Base-by-base conservation (phyloP, 2,888 invertebrate genomes). In the Aphidius colemani region DNA sequence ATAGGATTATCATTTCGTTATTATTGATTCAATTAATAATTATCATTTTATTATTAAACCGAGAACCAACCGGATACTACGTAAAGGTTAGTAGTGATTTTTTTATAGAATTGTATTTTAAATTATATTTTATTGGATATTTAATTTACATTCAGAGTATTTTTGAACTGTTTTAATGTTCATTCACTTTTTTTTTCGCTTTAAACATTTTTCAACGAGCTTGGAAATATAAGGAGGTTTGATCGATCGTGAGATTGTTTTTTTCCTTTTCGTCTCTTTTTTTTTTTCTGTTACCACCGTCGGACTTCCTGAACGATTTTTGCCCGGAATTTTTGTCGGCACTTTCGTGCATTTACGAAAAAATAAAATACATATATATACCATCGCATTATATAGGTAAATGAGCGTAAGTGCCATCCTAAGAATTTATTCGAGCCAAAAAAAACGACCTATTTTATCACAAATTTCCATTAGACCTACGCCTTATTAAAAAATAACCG, bases 211-310 rank as follows among this genome's bases (percentile, higher is more conserved):
- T 53, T 61, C 59, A 39, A 57, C 57, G 63, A 56, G 66, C 58
- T 62, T 60, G 59, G 53, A 59, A 56, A 64, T 56, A 64, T 56
- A 50, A 58, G 65, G 58, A 65, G 61, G 65, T 65, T 65, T 65
- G 65, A 65, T 65, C 65, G 65, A 65, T 65, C 65, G 65, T 50
- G 39, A 61, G 53, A 65, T 65, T 65, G 61, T 61, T 66, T 60
- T 64, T 60, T 53, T 40, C 53, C 9, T 44, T 49, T 59, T 41
- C 8, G 44, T 30, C 49, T 56, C 49, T 59, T 58, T 46, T 59
- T 50, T 43, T 39, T 61, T 53, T 30, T 56, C 43, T 46, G 53
- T 39, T 44, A 55, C 57, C 48, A 61, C 48, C 53, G 46, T 58
- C 63, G 57, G 51, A 63, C 53, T 56, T 55, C 64, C 56, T 58